These are phyloP conservation scores for Philereme vetulata DNA, from an alignment of 2,888 invertebrate genomes.

Conservation along the genomic window DNA sequence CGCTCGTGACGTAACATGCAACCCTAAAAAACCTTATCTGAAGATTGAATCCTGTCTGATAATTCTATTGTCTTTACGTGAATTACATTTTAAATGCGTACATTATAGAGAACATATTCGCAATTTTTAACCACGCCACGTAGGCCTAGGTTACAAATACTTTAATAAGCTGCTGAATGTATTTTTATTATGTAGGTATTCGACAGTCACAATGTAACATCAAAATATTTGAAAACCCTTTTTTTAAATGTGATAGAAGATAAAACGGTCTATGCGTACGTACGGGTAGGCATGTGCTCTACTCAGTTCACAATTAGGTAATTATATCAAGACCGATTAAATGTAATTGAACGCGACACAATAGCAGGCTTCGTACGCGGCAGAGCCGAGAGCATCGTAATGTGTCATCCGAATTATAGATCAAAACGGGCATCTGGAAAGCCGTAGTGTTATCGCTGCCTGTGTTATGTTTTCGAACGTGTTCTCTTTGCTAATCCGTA, in stretches of 20 bases:
- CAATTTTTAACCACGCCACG: not conserved
- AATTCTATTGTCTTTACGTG: constrained; percentile 13
- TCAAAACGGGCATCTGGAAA: constrained; percentile 27
- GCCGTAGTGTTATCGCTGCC: not conserved
- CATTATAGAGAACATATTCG: not conserved
- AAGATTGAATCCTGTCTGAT: constrained; percentile 18
- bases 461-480: not conserved
- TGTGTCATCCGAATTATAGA: constrained; percentile 53
- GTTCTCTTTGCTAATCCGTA: not conserved
- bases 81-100: constrained; percentile 19
- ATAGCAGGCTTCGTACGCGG: constrained; percentile 48
- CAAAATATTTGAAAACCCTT: not conserved
- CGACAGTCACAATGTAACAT: no score
- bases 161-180: not conserved
- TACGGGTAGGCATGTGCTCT: constrained; percentile 43
- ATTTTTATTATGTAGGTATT: not conserved
- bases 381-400: constrained; percentile 28
- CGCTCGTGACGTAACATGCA: constrained; percentile 5
- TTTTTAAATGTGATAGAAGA: constrained; percentile 2
- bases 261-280: constrained; percentile 24
- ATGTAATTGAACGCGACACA: constrained; percentile 77
- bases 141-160: not conserved
- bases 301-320: constrained; percentile 69
- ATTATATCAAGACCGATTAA: constrained; percentile 79
- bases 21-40: constrained; percentile 16